Conservation (phyloP, 2,888 invertebrate genomes). For the Drosophila leonis region DNA sequence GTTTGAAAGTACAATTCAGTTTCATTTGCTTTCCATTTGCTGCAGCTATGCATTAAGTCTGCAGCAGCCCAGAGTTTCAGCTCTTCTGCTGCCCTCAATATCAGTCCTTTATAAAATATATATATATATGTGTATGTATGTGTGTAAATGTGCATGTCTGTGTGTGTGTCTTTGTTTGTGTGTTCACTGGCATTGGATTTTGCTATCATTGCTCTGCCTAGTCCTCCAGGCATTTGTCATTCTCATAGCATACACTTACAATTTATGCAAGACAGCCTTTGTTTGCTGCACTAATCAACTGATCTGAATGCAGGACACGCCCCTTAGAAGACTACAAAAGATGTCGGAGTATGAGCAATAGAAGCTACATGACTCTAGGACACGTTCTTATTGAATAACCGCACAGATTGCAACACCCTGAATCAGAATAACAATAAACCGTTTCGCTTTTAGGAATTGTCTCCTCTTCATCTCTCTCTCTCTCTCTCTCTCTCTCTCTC, state of each 20-base stretch:
- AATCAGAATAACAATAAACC: slow-evolving; percentile 12
- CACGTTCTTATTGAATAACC: slow-evolving; percentile 57
- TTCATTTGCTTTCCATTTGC: slow-evolving; percentile 76
- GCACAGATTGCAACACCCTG: slow-evolving; percentile 36
- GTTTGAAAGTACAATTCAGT: slow-evolving; percentile 51
- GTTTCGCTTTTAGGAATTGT: not conserved
- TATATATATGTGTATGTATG: slow-evolving; percentile 3
- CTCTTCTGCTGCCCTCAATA: slow-evolving; percentile 7
- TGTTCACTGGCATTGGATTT: slow-evolving; percentile 31
- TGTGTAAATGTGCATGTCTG: slow-evolving; percentile 6
- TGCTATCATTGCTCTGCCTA: slow-evolving; percentile 18
- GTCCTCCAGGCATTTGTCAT: slow-evolving; percentile 50
- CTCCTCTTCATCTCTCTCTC: not conserved
- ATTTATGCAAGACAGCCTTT: slow-evolving; percentile 29
- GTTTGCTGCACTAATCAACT: slow-evolving; percentile 63
- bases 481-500: not conserved
- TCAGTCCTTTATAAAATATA: slow-evolving; percentile 9
- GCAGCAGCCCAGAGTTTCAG: slow-evolving; percentile 24
- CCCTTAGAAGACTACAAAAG: slow-evolving; percentile 29
- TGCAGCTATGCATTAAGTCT: slow-evolving; percentile 53
- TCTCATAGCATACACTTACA: slow-evolving; percentile 30
- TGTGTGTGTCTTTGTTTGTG: not conserved
- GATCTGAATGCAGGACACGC: slow-evolving; percentile 68
- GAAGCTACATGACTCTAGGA: slow-evolving; percentile 32
- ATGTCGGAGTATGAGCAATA: not conserved